These are phyloP conservation scores for Rhinoptilus africanus DNA, from an alignment of 2,113 vertebrate species.

Conservation along the genomic window DNA sequence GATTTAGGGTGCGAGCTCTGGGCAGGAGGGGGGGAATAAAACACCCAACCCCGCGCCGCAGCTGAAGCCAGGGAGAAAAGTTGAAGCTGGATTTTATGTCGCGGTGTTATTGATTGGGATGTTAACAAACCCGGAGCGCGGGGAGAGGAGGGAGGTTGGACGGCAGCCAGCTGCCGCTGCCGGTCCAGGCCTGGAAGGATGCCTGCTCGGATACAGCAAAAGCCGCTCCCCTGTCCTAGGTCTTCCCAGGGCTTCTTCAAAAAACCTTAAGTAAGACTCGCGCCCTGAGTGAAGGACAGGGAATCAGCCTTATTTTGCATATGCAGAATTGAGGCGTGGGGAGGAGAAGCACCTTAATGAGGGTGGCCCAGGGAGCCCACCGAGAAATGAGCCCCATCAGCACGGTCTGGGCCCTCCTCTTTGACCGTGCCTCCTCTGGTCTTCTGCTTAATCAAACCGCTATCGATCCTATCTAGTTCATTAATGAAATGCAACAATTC, in stretches of 20 bases:
- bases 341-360: background rate
- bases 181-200: background rate
- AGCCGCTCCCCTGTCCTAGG: background rate
- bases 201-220: background rate
- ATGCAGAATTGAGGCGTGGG: background rate
- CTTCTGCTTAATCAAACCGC: background rate
- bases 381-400: background rate
- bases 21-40: background rate
- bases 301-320: constrained; percentile 2
- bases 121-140: background rate
- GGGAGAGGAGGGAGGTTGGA: constrained; percentile 2
- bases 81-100: background rate
- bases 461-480: background rate
- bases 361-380: background rate
- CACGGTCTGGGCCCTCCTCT: background rate
- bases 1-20: background rate
- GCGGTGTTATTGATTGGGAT: background rate
- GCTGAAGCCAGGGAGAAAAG: background rate
- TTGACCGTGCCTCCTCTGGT: background rate
- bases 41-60: accelerated
- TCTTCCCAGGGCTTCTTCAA: constrained; percentile 25
- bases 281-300: background rate
- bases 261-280: background rate
- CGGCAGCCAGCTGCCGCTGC: background rate
- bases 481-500: background rate